Evolutionary conservation across 2,888 invertebrate species (phyloP), one percentile per base, ranked within the genome.

Genomic region (Prosapia bicincta): DNA sequence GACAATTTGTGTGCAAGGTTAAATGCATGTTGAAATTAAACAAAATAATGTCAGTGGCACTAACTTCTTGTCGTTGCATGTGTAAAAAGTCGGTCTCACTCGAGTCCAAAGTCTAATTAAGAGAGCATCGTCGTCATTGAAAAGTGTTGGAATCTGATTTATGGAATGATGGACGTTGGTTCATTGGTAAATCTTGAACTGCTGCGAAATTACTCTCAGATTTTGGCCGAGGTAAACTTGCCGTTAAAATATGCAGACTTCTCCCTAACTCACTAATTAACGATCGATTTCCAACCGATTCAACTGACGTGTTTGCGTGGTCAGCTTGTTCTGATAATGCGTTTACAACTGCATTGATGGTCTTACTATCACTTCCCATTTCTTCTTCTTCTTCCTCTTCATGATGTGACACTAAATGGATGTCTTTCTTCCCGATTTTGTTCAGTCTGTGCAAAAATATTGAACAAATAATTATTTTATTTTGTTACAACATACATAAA

Each of bases 391-490:
- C 82, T 43, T 80, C 81, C 68, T 80, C 80, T 75, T 79, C 79
- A 68, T 79, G 79, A 66, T 80, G 86, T 32, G 86, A 86, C 83
- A 97, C 94, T 83, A 97, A 89, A 85, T 95, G 96, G 73, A 98
- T 98, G 87, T 98, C 98, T n/a, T n/a, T n/a, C 88, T 98, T 98
- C 81, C 98, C 98, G 85, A 98, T 98, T 88, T 98, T 99, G 88
- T 98, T 98, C 83, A 98, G 90, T 85, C 96, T 89, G 84, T 3
- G 77, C 78, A 73, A 67, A 72, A 66, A 71, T 6, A 30, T 6
- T 30, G 9, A 30, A 30, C 0, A 28, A 38, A 74, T 0, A 7
- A n/a, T 10, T 9, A 67, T 15, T 67, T 25, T 23, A n/a, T 69
- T 20, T 69, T 28, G 6, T 20, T 26, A 69, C 10, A 69, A 25